Conservation (phyloP, 2,113 vertebrate genomes). For the Lamprotornis superbus region DNA sequence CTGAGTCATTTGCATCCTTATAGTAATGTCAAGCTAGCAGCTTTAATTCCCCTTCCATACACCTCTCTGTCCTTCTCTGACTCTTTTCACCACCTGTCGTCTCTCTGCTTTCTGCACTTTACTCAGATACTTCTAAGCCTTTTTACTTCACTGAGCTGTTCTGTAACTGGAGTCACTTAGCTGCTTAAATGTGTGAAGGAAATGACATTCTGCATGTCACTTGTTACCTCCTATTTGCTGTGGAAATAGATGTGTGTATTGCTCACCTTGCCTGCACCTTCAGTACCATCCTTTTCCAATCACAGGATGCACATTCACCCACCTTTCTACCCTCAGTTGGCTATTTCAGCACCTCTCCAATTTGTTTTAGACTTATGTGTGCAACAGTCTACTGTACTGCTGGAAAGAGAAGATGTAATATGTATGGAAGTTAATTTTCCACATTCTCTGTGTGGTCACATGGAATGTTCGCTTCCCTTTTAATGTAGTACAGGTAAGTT, state of each 20-base stretch:
- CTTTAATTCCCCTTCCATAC: not conserved
- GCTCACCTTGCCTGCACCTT: not conserved
- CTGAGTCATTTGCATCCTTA: not conserved
- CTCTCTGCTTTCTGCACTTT: conserved; percentile 5
- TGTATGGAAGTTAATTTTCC: not conserved
- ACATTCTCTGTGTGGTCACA: not conserved
- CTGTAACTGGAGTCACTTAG: conserved; percentile 63
- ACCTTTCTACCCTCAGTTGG: not conserved
- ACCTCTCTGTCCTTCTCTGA: conserved; percentile 7
- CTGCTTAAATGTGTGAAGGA: conserved; percentile 49
- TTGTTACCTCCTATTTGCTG: not conserved
- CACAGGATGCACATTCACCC: not conserved
- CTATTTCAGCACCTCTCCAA: not conserved
- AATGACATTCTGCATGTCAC: conserved; percentile 15
- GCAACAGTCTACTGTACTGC: not conserved
- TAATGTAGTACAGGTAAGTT: not conserved
- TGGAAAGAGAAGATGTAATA: not conserved
- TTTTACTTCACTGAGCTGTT: conserved; percentile 4
- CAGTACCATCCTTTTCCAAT: not conserved
- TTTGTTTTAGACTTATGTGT: not conserved
- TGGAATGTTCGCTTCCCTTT: not conserved
- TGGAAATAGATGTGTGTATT: not conserved
- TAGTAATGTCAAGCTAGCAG: not conserved
- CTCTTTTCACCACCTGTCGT: not conserved
- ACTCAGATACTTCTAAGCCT: conserved; percentile 10